phyloP scores from a whole-genome alignment of 2,797 vertebrate species.

The Geotrypetes seraphini region DNA sequence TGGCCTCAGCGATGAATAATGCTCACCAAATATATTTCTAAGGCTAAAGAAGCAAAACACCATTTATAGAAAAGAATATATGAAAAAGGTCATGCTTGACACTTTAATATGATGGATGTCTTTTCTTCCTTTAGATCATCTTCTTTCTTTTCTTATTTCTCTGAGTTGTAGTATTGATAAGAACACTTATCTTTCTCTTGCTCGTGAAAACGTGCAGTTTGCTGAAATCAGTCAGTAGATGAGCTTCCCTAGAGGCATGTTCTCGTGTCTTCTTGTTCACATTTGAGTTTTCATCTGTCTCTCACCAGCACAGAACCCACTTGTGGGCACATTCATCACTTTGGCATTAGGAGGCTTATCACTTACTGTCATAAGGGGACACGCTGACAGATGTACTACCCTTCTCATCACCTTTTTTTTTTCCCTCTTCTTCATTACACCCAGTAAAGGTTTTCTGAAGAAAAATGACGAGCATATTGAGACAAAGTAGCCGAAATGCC shows the following conservation, averaged over 20 bases:
- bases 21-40: constrained; percentile 8
- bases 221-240: constrained; percentile 22
- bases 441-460: constrained; percentile 16
- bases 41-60: constrained; percentile 21
- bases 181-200: constrained; percentile 25
- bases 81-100: constrained; percentile 26
- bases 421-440: constrained; percentile 23
- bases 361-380: constrained; percentile 26
- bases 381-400: constrained; percentile 17
- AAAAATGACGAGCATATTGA: constrained; percentile 20
- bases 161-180: constrained; percentile 24
- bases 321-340: constrained; percentile 17
- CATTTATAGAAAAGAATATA: constrained; percentile 19
- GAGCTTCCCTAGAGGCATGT: constrained; percentile 19
- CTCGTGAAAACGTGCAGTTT: constrained; percentile 16
- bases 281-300: constrained; percentile 28
- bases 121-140: no score
- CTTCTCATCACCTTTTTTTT: constrained; percentile 8
- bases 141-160: constrained; percentile 17
- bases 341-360: constrained; percentile 28
- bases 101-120: constrained; percentile 23
- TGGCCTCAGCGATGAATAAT: constrained; percentile 16
- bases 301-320: constrained; percentile 12
- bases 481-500: constrained; percentile 15
- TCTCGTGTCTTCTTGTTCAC: constrained; percentile 13